Evolutionary conservation across 2,113 vertebrate genomes (phyloP).

Genomic region (Lathamus discolor): DNA sequence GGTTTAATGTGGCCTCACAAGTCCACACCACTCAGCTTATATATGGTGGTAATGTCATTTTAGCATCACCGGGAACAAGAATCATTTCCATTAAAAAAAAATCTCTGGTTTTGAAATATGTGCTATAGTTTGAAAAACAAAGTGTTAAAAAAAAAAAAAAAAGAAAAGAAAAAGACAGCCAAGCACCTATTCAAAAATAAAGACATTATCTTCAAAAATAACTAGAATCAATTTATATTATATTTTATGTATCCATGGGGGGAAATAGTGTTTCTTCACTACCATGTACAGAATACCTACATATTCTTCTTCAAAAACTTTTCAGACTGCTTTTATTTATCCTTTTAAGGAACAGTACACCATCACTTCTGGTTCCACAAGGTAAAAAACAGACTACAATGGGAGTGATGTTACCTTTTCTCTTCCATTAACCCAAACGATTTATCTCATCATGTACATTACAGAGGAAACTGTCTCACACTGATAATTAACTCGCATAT

Average conservation of each 20-base stretch:
- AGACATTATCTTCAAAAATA: neutral
- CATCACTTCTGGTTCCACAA: neutral
- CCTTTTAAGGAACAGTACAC: neutral
- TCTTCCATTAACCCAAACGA: neutral
- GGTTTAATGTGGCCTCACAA: neutral
- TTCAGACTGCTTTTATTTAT: neutral
- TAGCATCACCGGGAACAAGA: neutral
- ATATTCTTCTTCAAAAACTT: neutral
- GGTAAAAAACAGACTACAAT: neutral
- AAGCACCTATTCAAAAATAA: neutral
- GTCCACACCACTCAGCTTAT: neutral
- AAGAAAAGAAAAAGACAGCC: accelerated
- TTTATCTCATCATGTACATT: neutral
- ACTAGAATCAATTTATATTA: neutral
- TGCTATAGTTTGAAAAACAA: neutral
- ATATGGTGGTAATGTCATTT: neutral
- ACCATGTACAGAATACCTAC: neutral
- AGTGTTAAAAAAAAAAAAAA: too few species aligned
- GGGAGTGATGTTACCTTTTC: neutral
- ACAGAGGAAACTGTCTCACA: neutral
- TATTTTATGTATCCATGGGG: neutral
- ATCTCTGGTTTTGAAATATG: neutral
- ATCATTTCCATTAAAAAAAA: neutral
- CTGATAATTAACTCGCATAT: neutral
- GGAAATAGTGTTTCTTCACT: neutral